Evolutionary conservation across 2,113 vertebrate species (phyloP).

Genomic region (Deroptyus accipitrinus): DNA sequence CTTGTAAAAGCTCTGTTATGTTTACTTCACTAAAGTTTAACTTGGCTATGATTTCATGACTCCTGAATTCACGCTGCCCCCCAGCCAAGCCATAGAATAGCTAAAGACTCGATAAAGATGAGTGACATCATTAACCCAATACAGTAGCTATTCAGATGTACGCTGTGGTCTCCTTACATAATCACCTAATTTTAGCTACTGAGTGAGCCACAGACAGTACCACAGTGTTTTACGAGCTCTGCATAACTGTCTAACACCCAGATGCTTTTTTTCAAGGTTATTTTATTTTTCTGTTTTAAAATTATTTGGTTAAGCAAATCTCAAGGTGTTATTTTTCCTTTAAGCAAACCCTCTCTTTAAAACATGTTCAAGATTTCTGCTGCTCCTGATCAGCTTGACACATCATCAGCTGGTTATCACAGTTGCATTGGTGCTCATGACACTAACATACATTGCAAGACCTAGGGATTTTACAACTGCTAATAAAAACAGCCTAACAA

Average conservation of each 20-base stretch:
- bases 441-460: neutral
- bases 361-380: neutral
- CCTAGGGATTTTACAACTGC: neutral
- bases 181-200: slow-evolving; percentile 77
- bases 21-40: slow-evolving; percentile 63
- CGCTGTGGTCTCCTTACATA: slow-evolving; percentile 64
- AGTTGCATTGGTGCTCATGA: neutral
- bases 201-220: slow-evolving; percentile 56
- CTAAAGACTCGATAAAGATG: slow-evolving; percentile 58
- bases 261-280: slow-evolving; percentile 29
- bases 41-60: slow-evolving; percentile 66
- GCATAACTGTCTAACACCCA: slow-evolving; percentile 22
- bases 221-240: slow-evolving; percentile 36
- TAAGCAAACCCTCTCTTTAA: neutral
- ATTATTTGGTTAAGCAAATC: neutral
- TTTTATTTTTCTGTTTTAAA: slow-evolving; percentile 38
- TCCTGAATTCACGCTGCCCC: slow-evolving; percentile 47
- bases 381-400: neutral
- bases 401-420: neutral
- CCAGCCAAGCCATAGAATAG: slow-evolving; percentile 64
- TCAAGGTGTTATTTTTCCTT: neutral
- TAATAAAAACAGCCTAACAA: neutral
- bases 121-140: slow-evolving; percentile 80
- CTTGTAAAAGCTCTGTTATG: slow-evolving; percentile 25
- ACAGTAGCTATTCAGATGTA: slow-evolving; percentile 71